phyloP scores from a whole-genome alignment of 2,113 vertebrate species.

The Strix uralensis region DNA sequence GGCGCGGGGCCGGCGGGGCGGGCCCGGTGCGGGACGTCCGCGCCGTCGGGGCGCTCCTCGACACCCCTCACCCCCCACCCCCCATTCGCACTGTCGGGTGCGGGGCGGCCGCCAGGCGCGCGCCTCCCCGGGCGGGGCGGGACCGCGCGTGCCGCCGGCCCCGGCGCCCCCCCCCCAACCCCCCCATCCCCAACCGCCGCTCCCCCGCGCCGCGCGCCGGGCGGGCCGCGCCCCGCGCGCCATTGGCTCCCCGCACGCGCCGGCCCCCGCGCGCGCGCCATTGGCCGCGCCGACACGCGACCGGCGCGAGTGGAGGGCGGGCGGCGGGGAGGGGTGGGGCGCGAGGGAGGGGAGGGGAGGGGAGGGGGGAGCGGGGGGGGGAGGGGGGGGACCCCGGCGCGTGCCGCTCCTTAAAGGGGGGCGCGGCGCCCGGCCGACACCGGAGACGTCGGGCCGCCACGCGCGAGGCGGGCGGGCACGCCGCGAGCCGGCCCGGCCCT shows the following conservation, averaged over 20 bases:
- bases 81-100: neutral
- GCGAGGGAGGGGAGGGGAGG: neutral
- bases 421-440: constrained; percentile 82
- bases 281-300: constrained; percentile 88
- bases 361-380: neutral
- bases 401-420: constrained; percentile 95
- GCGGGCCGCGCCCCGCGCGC: constrained; percentile 16
- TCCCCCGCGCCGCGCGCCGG: neutral
- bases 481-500: neutral
- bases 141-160: fast-evolving
- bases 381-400: constrained; percentile 76
- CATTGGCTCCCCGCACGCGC: constrained; percentile 90
- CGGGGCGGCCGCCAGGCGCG: neutral
- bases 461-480: neutral
- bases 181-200: neutral
- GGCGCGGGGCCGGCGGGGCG: neutral
- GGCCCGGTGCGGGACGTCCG: neutral
- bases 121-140: neutral
- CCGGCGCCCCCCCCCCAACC: neutral
- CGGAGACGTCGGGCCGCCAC: constrained; percentile 78
- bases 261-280: constrained; percentile 73
- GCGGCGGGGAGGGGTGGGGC: constrained; percentile 42
- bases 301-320: constrained; percentile 86
- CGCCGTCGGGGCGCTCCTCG: neutral
- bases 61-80: too few species aligned